Conservation (phyloP, 2,797 vertebrate genomes). For the Rhincodon typus region DNA sequence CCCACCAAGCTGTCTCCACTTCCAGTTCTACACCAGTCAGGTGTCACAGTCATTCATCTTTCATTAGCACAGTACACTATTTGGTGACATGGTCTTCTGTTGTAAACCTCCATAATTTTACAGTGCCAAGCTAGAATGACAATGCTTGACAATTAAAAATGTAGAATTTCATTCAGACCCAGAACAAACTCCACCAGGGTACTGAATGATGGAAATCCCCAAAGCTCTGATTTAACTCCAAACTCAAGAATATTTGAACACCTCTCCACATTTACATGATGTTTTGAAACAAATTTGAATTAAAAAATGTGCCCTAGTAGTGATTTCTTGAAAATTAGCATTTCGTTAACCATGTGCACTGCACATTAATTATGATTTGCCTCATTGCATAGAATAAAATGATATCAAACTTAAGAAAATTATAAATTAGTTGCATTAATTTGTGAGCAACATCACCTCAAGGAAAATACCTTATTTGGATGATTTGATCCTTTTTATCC, state of each 20-base stretch:
- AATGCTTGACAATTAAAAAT: no score
- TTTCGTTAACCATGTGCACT: conserved; percentile 10
- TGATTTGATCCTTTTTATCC: neutral
- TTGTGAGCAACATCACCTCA: neutral
- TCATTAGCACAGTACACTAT: neutral
- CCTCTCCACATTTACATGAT: neutral
- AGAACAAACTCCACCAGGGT: neutral
- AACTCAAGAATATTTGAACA: neutral
- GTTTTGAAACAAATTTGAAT: conserved; percentile 8
- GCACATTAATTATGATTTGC: conserved; percentile 10
- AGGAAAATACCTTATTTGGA: neutral
- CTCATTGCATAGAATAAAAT: neutral
- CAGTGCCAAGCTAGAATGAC: no score
- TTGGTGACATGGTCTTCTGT: neutral
- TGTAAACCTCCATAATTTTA: neutral
- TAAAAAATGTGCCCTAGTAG: neutral
- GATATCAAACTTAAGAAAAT: neutral
- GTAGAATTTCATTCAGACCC: neutral
- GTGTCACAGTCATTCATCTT: neutral
- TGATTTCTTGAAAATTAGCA: conserved; percentile 2
- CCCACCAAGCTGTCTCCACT: neutral
- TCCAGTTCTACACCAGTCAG: no score
- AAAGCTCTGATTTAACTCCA: no score
- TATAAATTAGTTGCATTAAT: neutral
- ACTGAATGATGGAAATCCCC: neutral